A percentile compares a stretch with the other conserved stretches of the same genome.
Conservation (phyloP, 2,888 invertebrate genomes). For the Allacma fusca region DNA sequence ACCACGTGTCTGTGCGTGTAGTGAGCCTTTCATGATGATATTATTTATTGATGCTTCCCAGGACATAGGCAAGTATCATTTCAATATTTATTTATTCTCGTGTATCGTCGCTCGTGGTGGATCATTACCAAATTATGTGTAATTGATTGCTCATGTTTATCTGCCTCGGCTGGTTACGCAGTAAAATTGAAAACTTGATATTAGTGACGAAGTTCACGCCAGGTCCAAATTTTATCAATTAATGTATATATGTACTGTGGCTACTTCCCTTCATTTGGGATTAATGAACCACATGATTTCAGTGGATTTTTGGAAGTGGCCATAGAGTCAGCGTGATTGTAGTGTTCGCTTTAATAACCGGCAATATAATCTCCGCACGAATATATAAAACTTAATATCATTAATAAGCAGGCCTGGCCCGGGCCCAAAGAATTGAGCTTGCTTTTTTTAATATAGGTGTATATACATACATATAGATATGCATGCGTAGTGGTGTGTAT, state of each 20-base stretch:
- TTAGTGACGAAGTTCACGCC: neutral
- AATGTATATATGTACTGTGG: too few species aligned
- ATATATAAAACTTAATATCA: too few species aligned
- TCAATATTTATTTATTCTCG: neutral
- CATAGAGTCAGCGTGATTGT: neutral
- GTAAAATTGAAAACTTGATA: neutral
- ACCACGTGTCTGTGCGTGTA: neutral
- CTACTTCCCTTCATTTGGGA: too few species aligned
- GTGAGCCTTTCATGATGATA: neutral
- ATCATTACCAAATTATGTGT: neutral
- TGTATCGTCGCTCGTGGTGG: neutral
- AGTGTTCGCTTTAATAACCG: neutral
- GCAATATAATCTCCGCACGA: too few species aligned
- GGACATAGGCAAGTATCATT: too few species aligned
- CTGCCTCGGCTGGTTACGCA: neutral
- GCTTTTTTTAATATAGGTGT: neutral
- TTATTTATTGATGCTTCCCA: neutral
- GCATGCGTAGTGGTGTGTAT: neutral
- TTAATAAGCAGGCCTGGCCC: too few species aligned
- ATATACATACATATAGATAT: neutral
- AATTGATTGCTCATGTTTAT: neutral
- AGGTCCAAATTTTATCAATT: too few species aligned
- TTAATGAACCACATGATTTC: slow-evolving; percentile 1
- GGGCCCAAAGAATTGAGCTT: neutral
- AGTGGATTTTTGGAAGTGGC: neutral